Conservation (phyloP, 2,888 invertebrate genomes). For the Taphrorychus bicolor region DNA sequence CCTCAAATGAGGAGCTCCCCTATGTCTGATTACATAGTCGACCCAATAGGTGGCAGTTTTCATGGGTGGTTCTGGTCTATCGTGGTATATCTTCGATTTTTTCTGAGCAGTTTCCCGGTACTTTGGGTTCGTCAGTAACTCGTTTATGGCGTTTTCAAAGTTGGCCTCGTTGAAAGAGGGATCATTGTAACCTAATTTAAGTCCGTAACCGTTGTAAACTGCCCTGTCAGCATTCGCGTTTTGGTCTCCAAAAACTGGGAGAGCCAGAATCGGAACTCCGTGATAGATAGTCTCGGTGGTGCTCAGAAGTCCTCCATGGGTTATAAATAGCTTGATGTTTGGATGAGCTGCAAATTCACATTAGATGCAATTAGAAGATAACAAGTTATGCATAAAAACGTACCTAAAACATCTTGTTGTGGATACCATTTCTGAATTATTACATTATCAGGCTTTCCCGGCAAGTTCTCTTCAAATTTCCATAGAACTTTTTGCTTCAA, state of each 20-base stretch:
- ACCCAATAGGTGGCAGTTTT: conserved; percentile 52
- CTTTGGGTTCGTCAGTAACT: conserved; percentile 58
- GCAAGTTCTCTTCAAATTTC: conserved; percentile 71
- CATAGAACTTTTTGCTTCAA: conserved; percentile 71
- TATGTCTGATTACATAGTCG: conserved; percentile 51
- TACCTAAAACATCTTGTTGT: conserved; percentile 60
- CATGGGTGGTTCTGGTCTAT: conserved; percentile 48
- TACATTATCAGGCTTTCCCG: conserved; percentile 66
- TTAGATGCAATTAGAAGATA: neutral
- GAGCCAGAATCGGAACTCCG: conserved; percentile 62
- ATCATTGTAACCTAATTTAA: conserved; percentile 55
- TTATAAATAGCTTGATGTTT: conserved; percentile 60
- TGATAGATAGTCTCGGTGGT: conserved; percentile 62
- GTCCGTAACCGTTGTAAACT: conserved; percentile 50
- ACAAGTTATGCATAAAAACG: too few species aligned
- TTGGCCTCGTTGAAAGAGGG: conserved; percentile 59
- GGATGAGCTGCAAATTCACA: conserved; percentile 59
- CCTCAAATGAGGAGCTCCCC: conserved; percentile 51
- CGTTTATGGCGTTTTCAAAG: conserved; percentile 54
- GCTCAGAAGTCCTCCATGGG: conserved; percentile 62
- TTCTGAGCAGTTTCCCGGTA: conserved; percentile 47
- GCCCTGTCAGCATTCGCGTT: conserved; percentile 61
- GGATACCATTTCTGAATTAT: conserved; percentile 71
- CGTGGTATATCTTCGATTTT: conserved; percentile 49
- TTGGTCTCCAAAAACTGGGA: conserved; percentile 65